Evolutionary conservation across 2,888 invertebrate species (phyloP).

Genomic region (Allophyes oxyacanthae): DNA sequence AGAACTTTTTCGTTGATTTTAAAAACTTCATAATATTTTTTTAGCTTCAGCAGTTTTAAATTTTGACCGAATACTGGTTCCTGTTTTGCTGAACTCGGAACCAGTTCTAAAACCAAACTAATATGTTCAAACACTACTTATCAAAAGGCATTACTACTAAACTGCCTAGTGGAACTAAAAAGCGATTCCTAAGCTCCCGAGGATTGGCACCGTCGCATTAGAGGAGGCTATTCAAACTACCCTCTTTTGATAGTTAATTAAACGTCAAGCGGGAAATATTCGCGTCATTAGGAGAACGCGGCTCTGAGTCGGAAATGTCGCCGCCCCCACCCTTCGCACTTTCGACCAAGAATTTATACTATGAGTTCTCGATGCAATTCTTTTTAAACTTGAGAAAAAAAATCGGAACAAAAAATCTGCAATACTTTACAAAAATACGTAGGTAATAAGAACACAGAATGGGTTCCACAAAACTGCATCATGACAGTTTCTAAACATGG

Average conservation of each 20-base stretch:
- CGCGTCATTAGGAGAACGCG: slow-evolving; percentile 81
- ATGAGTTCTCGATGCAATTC: slow-evolving; percentile 51
- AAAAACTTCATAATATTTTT: too few species aligned
- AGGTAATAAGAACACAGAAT: too few species aligned
- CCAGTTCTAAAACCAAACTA: slow-evolving; percentile 2
- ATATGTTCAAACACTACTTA: slow-evolving; percentile 18
- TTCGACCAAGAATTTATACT: slow-evolving; percentile 56
- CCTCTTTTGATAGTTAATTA: slow-evolving; percentile 85
- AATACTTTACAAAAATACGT: too few species aligned
- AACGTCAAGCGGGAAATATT: slow-evolving; percentile 85
- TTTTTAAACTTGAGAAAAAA: too few species aligned
- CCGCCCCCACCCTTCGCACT: slow-evolving; percentile 62
- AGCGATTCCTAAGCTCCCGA: slow-evolving; percentile 40
- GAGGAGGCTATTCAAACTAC: slow-evolving; percentile 66
- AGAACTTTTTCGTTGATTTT: slow-evolving; percentile 12
- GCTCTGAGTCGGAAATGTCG: slow-evolving; percentile 78
- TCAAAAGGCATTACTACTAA: slow-evolving; percentile 23
- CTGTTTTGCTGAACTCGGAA: slow-evolving; percentile 2
- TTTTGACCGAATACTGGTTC: slow-evolving; percentile 23
- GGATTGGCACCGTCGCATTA: slow-evolving; percentile 65
- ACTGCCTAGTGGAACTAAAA: slow-evolving; percentile 31
- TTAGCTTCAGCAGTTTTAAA: slow-evolving; percentile 16
- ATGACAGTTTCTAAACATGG: too few species aligned
- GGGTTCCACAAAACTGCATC: too few species aligned
- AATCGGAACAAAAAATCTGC: too few species aligned